A percentile compares a stretch with the other conserved stretches of the same genome.
phyloP scores from a whole-genome alignment of 1,140 invertebrate genomes.

The Leptonema lineaticorne region DNA sequence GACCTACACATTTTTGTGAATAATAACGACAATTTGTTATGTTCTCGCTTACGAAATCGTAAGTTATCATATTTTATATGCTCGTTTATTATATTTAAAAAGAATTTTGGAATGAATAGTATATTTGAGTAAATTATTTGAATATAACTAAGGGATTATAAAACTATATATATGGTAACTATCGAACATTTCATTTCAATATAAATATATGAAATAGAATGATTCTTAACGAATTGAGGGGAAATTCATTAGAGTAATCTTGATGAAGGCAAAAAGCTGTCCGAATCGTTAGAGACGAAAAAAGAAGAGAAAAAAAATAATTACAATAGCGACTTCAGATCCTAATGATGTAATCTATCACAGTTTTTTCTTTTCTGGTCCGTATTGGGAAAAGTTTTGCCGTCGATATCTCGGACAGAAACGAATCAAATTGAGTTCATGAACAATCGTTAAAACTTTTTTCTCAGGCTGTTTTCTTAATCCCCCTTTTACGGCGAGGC shows the following conservation, averaged over 20 bases:
- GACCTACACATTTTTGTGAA: constrained; percentile 27
- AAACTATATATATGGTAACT: too few species aligned
- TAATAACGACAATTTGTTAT: constrained; percentile 28
- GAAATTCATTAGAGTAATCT: too few species aligned
- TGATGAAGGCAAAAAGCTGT: constrained; percentile 1
- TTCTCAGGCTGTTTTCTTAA: constrained; percentile 30
- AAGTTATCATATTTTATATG: constrained; percentile 12
- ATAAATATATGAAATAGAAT: too few species aligned
- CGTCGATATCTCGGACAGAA: constrained; percentile 31
- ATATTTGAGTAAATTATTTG: too few species aligned
- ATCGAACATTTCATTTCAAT: too few species aligned
- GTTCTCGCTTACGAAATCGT: constrained; percentile 18
- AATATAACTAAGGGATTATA: too few species aligned
- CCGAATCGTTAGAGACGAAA: not conserved
- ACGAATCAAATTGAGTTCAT: constrained; percentile 32
- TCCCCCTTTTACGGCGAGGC: constrained; percentile 21
- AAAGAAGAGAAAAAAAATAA: constrained; percentile 12
- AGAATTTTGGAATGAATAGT: too few species aligned
- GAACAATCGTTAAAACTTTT: constrained; percentile 39
- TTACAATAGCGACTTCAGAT: constrained; percentile 23
- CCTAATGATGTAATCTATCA: constrained; percentile 32
- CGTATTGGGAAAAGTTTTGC: constrained; percentile 22
- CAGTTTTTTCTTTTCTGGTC: constrained; percentile 12
- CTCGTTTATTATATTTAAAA: constrained; percentile 24
- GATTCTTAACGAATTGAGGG: too few species aligned